phyloP scores from a whole-genome alignment of 2,888 invertebrate genomes.

The Hoplodrina blanda region DNA sequence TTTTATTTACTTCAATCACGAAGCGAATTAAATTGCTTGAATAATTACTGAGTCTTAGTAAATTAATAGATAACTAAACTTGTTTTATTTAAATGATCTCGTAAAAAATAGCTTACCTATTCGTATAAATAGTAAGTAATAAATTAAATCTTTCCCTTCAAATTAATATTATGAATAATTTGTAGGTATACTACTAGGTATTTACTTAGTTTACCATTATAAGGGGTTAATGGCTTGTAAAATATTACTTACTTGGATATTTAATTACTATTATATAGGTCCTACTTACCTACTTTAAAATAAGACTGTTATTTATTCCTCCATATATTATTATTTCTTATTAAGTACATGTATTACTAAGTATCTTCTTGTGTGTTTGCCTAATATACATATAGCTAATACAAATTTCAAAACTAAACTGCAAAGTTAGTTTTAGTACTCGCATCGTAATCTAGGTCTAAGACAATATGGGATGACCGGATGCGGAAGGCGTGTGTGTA shows the following conservation, averaged over 20 bases:
- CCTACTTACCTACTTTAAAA: not conserved
- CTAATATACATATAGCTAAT: not conserved
- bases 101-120: slow-evolving; percentile 9
- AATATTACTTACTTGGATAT: slow-evolving; percentile 1
- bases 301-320: not conserved
- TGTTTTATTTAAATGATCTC: slow-evolving; percentile 5
- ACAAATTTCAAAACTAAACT: not conserved
- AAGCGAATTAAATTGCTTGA: slow-evolving; percentile 13
- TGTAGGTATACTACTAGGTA: not conserved
- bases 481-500: slow-evolving; percentile 6
- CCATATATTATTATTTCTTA: not conserved
- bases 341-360: not conserved
- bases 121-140: not conserved
- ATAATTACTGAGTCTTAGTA: slow-evolving; percentile 20
- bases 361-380: not conserved
- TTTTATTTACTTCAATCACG: slow-evolving; percentile 11
- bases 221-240: not conserved
- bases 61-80: slow-evolving; percentile 32
- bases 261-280: not conserved
- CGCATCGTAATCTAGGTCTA: not conserved
- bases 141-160: not conserved
- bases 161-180: not conserved
- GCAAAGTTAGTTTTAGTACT: not conserved
- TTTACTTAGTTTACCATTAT: not conserved
- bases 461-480: not conserved